Evolutionary conservation across 2,888 invertebrate species (phyloP).

Genomic region (Parthenolecanium corni): DNA sequence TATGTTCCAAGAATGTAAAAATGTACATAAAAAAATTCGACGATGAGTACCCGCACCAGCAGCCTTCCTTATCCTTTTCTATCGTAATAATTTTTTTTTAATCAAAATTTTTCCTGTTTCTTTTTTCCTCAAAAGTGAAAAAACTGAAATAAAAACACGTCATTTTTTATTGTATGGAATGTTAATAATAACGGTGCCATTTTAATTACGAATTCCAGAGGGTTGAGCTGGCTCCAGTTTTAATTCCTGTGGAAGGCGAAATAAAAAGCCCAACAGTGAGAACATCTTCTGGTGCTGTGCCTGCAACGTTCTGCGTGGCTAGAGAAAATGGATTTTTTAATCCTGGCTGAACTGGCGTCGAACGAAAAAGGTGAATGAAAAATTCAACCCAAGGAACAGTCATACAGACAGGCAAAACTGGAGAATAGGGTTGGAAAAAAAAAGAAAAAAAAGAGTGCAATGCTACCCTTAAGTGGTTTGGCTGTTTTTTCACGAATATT

Average conservation of each 20-base stretch:
- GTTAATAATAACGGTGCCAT: neutral
- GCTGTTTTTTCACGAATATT: neutral
- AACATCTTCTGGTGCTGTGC: conserved; percentile 4
- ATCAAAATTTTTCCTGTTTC: no score
- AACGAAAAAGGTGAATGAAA: no score
- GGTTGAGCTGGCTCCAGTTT: conserved; percentile 9
- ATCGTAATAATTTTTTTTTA: no score
- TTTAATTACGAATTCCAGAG: conserved; percentile 8
- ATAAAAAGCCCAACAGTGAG: neutral
- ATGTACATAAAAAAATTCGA: no score
- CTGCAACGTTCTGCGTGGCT: conserved; percentile 12
- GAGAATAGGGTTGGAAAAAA: no score
- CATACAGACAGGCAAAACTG: no score
- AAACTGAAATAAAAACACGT: neutral
- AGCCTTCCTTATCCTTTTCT: no score
- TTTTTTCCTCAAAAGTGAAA: no score
- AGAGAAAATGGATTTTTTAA: conserved; percentile 7
- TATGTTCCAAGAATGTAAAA: no score
- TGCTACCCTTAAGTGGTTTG: neutral
- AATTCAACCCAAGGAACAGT: no score
- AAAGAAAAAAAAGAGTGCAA: neutral
- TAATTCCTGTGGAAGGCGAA: neutral
- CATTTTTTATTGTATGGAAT: neutral
- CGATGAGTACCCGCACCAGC: no score
- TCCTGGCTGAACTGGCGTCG: neutral